phyloP scores from a whole-genome alignment of 2,888 invertebrate genomes.

The Hololepta plana region DNA sequence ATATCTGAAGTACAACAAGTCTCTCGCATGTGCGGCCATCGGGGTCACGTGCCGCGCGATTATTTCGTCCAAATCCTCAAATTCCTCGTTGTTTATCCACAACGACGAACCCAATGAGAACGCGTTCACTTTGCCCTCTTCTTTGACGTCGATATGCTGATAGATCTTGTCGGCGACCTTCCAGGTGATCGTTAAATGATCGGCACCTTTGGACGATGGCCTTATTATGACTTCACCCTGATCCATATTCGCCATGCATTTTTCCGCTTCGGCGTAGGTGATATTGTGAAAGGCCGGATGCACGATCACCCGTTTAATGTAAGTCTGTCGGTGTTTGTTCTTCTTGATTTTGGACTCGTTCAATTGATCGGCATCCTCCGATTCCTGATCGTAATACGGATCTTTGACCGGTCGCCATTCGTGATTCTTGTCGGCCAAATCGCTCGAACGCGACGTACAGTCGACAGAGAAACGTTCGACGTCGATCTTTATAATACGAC shows the following conservation, averaged over 20 bases:
- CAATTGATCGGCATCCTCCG: slow-evolving; percentile 62
- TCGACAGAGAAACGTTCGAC: slow-evolving; percentile 87
- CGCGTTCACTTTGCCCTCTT: slow-evolving; percentile 91
- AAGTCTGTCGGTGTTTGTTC: slow-evolving; percentile 64
- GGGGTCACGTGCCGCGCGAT: slow-evolving; percentile 92
- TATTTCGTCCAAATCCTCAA: slow-evolving; percentile 98
- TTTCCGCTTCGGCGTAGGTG: slow-evolving; percentile 81
- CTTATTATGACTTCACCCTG: slow-evolving; percentile 93
- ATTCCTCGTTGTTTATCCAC: slow-evolving; percentile 82
- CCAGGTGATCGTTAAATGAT: slow-evolving; percentile 97
- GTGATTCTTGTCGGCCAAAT: slow-evolving; percentile 75
- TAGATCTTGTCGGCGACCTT: slow-evolving; percentile 89
- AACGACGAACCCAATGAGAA: slow-evolving; percentile 82
- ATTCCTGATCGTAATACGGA: slow-evolving; percentile 75
- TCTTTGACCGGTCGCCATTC: slow-evolving; percentile 84
- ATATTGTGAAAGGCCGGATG: slow-evolving; percentile 97
- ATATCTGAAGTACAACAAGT: slow-evolving; percentile 82
- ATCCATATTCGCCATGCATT: slow-evolving; percentile 78
- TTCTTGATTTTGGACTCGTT: slow-evolving; percentile 69
- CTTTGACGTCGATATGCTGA: slow-evolving; percentile 91
- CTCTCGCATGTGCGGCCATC: slow-evolving; percentile 86
- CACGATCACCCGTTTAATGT: slow-evolving; percentile 90
- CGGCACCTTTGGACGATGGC: slow-evolving; percentile 71
- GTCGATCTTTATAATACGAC: slow-evolving; percentile 87
- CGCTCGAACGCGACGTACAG: slow-evolving; percentile 84